Evolutionary conservation across 2,888 invertebrate species (phyloP), one percentile per base, ranked within the genome.

Genomic region (Bursaphelenchus okinawaensis): DNA sequence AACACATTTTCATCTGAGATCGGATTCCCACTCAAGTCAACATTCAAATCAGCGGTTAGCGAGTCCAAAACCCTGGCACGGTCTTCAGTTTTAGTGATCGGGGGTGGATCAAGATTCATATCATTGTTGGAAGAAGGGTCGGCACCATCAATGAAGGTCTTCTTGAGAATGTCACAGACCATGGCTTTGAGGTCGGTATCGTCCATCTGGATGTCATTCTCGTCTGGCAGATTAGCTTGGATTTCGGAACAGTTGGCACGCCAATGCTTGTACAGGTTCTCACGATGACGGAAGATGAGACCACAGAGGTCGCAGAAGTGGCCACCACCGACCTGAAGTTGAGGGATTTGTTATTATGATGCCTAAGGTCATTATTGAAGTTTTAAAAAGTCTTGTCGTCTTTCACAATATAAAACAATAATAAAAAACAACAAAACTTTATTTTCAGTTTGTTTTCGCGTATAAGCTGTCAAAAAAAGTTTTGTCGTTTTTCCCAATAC

Each of bases 271-370:
- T 74, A 66, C 40, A 78, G 65, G 57, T 78, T 78, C 62, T 26
- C 29, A 63, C 73, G 72, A 12, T 71, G 70, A 22, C 75, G 68
- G 67, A 78, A 78, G 63, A 68, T 63, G 50, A 79, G 55, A 8
- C 77, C 77, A 55, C 77, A 77, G 19, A 78, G 58, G 20, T 78
- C 75, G 57, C 78, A 78, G 66, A 72, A 76, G 62, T 55, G 68
- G 12, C 65, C 71, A 7, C 68, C 68, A 19, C 65, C 63, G 29
- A 68, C 61, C 23, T 28, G 27, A 12, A 40, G n/a, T 4, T 4
- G 40, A 16, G n/a, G n/a, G n/a, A n/a, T n/a, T n/a, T n/a, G n/a
- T n/a, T n/a, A n/a, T n/a, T n/a, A n/a, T n/a, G n/a, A n/a, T n/a
- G n/a, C n/a, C n/a, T n/a, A n/a, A n/a, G n/a, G n/a, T n/a, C n/a